Evolutionary conservation across 2,113 vertebrate species (phyloP).

Genomic region (Aleadryas rufinucha): DNA sequence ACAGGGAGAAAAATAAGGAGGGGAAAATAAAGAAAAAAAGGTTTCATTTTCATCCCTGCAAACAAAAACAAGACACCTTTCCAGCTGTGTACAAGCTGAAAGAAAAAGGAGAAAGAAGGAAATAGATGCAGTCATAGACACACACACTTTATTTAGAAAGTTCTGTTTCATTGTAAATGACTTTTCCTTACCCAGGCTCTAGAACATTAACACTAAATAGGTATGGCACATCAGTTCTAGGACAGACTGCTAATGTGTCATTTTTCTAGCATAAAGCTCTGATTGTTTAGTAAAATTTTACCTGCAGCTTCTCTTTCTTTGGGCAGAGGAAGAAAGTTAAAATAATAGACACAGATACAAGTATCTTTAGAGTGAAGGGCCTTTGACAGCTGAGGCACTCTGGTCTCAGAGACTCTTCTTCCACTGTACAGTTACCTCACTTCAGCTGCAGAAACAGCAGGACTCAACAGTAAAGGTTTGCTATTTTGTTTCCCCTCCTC

Average conservation of each 20-base stretch:
- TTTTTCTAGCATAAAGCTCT: background rate
- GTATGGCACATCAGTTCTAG: background rate
- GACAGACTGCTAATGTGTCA: background rate
- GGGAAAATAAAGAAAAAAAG: accelerated
- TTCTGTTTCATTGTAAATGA: background rate
- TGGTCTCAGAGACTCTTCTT: background rate
- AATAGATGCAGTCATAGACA: background rate
- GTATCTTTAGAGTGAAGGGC: background rate
- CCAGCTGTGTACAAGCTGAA: background rate
- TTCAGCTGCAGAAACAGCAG: background rate
- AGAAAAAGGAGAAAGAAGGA: background rate
- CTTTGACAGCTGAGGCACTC: background rate
- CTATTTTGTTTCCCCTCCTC: background rate
- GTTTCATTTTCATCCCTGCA: background rate
- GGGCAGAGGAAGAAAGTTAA: background rate
- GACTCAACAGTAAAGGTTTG: background rate
- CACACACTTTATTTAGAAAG: background rate
- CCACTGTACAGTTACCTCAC: background rate
- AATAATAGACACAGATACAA: background rate
- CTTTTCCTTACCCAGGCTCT: background rate
- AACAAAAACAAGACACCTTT: background rate
- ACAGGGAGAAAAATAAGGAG: background rate
- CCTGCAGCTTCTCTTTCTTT: background rate
- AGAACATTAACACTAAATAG: background rate
- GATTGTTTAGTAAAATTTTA: background rate